Conservation (phyloP, 2,888 invertebrate species). For the Encarsia formosa region DNA sequence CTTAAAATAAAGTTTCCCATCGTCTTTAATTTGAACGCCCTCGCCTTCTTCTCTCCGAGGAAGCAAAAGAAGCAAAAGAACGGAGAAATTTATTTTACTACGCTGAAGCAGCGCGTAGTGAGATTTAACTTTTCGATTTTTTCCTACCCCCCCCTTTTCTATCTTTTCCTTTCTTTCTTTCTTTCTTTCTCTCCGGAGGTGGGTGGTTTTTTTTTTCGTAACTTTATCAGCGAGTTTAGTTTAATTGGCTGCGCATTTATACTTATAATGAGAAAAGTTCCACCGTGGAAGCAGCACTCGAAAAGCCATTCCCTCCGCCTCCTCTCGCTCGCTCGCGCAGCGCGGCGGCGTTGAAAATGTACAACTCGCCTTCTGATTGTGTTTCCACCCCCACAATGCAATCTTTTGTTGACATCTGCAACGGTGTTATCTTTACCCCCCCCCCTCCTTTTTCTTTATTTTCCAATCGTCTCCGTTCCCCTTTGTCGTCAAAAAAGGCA, state of each 20-base stretch:
- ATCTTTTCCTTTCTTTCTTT: background rate
- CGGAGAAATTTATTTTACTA: background rate
- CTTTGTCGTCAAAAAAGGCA: background rate
- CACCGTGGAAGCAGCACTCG: slow-evolving; percentile 30
- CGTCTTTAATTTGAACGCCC: no score
- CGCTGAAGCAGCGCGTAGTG: background rate
- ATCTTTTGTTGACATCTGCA: background rate
- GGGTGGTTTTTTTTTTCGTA: background rate
- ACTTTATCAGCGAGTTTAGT: slow-evolving; percentile 34
- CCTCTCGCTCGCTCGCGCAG: no score
- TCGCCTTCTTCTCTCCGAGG: no score
- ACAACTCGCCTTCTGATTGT: slow-evolving; percentile 1
- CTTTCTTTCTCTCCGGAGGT: background rate
- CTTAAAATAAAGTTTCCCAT: no score
- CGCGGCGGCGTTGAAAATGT: slow-evolving; percentile 10
- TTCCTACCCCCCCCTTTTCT: background rate
- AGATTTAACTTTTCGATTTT: background rate
- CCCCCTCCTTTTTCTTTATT: background rate
- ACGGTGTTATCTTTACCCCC: background rate
- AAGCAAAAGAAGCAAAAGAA: no score
- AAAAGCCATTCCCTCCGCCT: slow-evolving; percentile 9
- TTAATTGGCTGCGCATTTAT: slow-evolving; percentile 47
- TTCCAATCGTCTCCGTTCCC: background rate
- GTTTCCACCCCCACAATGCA: background rate
- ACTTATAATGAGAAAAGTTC: slow-evolving; percentile 47